Evolutionary conservation across 2,888 invertebrate genomes (phyloP).

Genomic region (Aelia acuminata): DNA sequence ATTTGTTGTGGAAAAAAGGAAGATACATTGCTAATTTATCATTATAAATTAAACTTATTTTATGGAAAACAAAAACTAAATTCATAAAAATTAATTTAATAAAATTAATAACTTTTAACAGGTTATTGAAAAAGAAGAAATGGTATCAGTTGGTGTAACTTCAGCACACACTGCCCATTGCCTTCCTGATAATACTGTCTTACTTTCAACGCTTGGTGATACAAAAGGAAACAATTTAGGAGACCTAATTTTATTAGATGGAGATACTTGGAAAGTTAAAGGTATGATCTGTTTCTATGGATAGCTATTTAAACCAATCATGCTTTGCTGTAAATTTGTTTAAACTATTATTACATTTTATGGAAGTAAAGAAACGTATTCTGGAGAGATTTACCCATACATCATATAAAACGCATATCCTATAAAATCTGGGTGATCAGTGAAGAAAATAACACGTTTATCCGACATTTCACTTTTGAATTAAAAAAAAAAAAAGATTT

Average conservation of each 20-base stretch:
- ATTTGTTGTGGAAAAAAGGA: too few species aligned
- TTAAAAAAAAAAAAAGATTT: too few species aligned
- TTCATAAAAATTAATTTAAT: background rate
- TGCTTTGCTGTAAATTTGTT: too few species aligned
- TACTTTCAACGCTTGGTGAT: constrained; percentile 96
- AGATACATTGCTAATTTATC: too few species aligned
- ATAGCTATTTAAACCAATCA: background rate
- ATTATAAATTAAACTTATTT: too few species aligned
- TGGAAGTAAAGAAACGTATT: too few species aligned
- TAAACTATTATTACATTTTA: too few species aligned
- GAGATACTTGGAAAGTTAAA: constrained; percentile 82
- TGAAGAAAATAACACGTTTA: too few species aligned
- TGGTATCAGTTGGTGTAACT: constrained; percentile 83
- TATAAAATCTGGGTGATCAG: too few species aligned
- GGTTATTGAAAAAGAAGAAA: constrained; percentile 85
- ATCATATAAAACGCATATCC: too few species aligned
- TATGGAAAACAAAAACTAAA: background rate
- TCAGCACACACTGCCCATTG: constrained; percentile 96
- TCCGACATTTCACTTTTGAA: too few species aligned
- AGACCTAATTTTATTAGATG: constrained; percentile 90
- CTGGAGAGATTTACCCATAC: too few species aligned
- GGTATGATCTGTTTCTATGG: constrained; percentile 70
- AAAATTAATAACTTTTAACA: constrained; percentile 68
- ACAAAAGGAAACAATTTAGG: constrained; percentile 86
- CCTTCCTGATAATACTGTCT: constrained; percentile 91